A percentile compares a stretch with the other conserved stretches of the same genome.
Conservation (phyloP, 53 echinoderm and acorn worm species). For the Patiria pectinifera region DNA sequence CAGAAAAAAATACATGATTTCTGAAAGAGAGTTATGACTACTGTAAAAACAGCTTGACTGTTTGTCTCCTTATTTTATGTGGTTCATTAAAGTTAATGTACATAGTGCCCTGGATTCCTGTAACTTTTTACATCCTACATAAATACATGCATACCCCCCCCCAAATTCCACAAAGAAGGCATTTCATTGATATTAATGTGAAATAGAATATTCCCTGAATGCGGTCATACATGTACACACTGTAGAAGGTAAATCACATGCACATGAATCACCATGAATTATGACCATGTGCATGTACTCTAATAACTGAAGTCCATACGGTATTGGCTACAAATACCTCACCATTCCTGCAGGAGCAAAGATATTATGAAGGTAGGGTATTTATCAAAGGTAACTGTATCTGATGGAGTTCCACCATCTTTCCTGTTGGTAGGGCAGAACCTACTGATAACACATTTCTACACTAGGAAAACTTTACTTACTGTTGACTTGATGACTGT, state of each 20-base stretch:
- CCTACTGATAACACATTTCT: background rate
- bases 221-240: background rate
- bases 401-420: background rate
- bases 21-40: no score
- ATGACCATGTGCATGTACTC: background rate
- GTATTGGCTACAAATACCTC: background rate
- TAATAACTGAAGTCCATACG: background rate
- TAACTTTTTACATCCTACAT: background rate
- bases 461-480: background rate
- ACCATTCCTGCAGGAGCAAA: no score
- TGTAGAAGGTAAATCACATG: background rate
- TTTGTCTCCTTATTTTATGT: no score
- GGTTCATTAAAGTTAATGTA: no score
- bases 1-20: no score
- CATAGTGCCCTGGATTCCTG: background rate
- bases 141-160: background rate
- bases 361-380: no score
- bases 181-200: background rate
- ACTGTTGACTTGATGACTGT: background rate
- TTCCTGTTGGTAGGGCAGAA: background rate
- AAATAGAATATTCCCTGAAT: background rate
- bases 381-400: no score
- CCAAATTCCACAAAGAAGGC: background rate
- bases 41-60: no score
- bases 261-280: background rate